Base-by-base conservation (phyloP, 1,140 invertebrate species). In the Drosophila athabasca region DNA sequence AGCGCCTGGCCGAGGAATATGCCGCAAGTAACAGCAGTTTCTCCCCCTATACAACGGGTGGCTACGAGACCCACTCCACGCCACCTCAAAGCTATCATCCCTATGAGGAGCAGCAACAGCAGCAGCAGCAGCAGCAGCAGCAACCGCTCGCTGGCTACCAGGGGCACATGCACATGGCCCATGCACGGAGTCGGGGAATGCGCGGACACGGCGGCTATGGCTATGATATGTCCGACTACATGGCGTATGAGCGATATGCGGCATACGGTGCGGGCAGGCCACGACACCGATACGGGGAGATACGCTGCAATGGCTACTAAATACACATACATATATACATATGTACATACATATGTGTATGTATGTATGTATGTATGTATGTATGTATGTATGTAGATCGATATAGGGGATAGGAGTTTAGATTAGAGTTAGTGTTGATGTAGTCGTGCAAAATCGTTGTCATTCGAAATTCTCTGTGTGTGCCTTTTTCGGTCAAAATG, bases 401-500 rank as follows among this genome's bases (percentile, higher is more conserved):
- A 65, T 65, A 39, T 43, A 31, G 11, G 41, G 45, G 44, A 69
- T 19, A 35, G 55, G 17, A 55, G 46, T 31, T 41, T 61, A 61
- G 46, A 50, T 48, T 62, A 76, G 57, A 44, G 72, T 66, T 75
- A 75, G 71, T 61, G 55, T 60, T 73, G 57, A 57, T 74, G 59
- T 81, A 77, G 72, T 80, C 62, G 49, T 85, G 60, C 60, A 73
- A 68, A 60, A 81, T 83, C 76, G 62, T 84, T 85, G 81, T 84
- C 81, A 85, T 84, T 84, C 68, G 57, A 65, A 85, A 84, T 84
- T 87, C 83, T 85, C 83, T 88, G 84, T 83, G 83, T 88, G 83
- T 88, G 83, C 83, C 83, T 88, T 88, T 88, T 88, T 83, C 83
- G 83, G 83, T 88, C 83, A 83, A 88, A 88, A 88, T 76, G 62